These are phyloP conservation scores for Leucoma salicis DNA, from an alignment of 2,888 invertebrate species.

Conservation along the genomic window DNA sequence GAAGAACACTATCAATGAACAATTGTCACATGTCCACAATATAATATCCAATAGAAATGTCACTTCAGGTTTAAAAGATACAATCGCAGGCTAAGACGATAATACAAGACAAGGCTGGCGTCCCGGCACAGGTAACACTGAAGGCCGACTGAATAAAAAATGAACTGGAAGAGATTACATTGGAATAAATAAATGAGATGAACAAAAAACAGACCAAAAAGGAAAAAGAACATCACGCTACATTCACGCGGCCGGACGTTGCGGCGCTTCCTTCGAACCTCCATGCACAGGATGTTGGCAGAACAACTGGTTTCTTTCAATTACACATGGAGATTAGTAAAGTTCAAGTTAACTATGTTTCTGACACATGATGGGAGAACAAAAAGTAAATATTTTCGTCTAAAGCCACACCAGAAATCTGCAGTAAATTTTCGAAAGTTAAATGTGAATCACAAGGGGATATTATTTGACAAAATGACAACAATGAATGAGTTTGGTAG, in stretches of 20 bases:
- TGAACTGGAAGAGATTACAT: slow-evolving; percentile 82
- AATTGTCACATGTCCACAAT: slow-evolving; percentile 38
- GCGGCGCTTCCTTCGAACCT: slow-evolving; percentile 79
- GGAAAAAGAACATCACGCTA: slow-evolving; percentile 78
- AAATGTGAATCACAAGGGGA: too few relatives aligned
- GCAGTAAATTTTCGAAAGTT: too few relatives aligned
- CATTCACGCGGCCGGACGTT: slow-evolving; percentile 82
- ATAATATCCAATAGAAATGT: slow-evolving; percentile 22
- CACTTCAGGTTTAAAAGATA: slow-evolving; percentile 20
- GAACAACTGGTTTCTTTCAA: slow-evolving; percentile 43
- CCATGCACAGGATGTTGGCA: slow-evolving; percentile 63
- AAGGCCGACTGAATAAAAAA: slow-evolving; percentile 83
- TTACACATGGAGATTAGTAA: background rate
- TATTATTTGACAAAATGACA: slow-evolving; percentile 1
- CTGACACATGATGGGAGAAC: too few relatives aligned
- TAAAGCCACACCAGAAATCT: too few relatives aligned
- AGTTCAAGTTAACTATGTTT: too few relatives aligned
- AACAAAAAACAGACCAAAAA: slow-evolving; percentile 79
- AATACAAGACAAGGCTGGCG: slow-evolving; percentile 62
- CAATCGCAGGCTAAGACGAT: slow-evolving; percentile 41
- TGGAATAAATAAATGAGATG: slow-evolving; percentile 83
- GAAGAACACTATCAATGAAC: slow-evolving; percentile 29
- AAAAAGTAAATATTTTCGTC: too few relatives aligned
- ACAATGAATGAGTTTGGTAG: slow-evolving; percentile 12
- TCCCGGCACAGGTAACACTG: slow-evolving; percentile 80